These are phyloP conservation scores for Drosophila ercepeae DNA, from an alignment of 1,140 invertebrate genomes.

Conservation along the genomic window DNA sequence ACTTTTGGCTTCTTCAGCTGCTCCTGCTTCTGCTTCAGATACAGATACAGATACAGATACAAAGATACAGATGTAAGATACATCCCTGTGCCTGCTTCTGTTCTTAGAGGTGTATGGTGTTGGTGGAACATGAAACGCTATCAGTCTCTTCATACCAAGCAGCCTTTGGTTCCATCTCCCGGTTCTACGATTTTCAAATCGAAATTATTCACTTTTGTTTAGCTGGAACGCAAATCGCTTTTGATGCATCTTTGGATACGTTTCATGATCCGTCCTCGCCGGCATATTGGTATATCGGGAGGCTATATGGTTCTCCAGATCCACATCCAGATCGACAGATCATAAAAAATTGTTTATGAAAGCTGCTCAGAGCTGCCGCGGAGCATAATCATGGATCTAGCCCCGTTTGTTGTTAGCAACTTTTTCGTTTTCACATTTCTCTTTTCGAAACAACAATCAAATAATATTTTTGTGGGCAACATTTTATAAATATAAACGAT, in stretches of 20 bases:
- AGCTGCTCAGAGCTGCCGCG: slow-evolving; percentile 1
- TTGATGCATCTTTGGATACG: slow-evolving; percentile 83
- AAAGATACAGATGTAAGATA: slow-evolving; percentile 12
- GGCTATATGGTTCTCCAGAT: slow-evolving; percentile 16
- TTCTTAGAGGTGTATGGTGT: slow-evolving; percentile 6
- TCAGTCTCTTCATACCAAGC: slow-evolving; percentile 76
- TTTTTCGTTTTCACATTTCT: slow-evolving; percentile 6
- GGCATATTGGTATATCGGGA: background rate
- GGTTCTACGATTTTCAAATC: background rate
- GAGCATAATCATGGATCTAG: slow-evolving; percentile 29
- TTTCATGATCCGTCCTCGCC: slow-evolving; percentile 58
- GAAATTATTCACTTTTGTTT: slow-evolving; percentile 9
- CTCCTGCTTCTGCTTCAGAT: background rate
- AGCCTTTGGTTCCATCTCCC: slow-evolving; percentile 36
- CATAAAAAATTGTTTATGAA: slow-evolving; percentile 75
- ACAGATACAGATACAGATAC: slow-evolving; percentile 18
- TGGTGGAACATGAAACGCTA: slow-evolving; percentile 72
- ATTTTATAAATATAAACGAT: slow-evolving; percentile 69
- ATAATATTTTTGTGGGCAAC: slow-evolving; percentile 70
- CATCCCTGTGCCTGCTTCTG: slow-evolving; percentile 11
- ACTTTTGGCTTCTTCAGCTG: slow-evolving; percentile 27
- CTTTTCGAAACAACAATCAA: slow-evolving; percentile 62
- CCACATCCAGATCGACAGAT: slow-evolving; percentile 30
- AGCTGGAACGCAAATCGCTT: slow-evolving; percentile 60
- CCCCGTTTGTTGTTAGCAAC: slow-evolving; percentile 4